Base-by-base conservation (phyloP, 1,140 invertebrate species). In the Bombyx mandarina region DNA sequence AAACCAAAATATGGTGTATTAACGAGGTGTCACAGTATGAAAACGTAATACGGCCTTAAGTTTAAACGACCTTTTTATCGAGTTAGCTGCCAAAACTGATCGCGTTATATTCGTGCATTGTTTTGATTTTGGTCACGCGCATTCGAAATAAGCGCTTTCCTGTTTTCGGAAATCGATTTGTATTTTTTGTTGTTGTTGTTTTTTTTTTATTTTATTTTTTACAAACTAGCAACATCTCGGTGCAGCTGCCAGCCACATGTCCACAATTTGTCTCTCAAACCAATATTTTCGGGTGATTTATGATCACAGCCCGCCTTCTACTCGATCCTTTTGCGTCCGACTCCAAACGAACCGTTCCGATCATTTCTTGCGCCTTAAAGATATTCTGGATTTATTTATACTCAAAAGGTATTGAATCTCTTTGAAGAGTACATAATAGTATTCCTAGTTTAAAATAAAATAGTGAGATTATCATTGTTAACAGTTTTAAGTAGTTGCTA, bases 81-180 rank as follows among this genome's bases (percentile, higher is more conserved):
- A 66, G 65, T 57, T 63, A 65, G 69, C 65, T 63, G 63, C 71
- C 68, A 68, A 81, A 81, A 65, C 66, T 66, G 62, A 75, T 74
- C 67, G 68, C 57, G 59, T 56, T 66, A 69, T 68, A 71, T 77
- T 72, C 62, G 66, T 65, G 58, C 51, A 12, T 63, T 82, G 79
- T 80, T 83, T 77, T 77, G 66, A 59, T 70, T 80, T 77, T 56
- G 67, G 77, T 77, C 79, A 84, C 79, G 80, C 67, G 60, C 75
- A 35, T 35, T 35, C 51, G 55, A 58, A 60, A 57, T 57, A 53
- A 65, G 45, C 52, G 35, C 55, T 43, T 60, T 46, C 54, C 54
- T 55, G 54, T 47, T 46, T 53, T 47, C 35, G 54, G 54, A 12
- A 7, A n/a, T 54, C 43, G 43, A 45, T 54, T 43, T 43, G 43